Evolutionary conservation across 2,797 vertebrate species (phyloP).

Genomic region (Sebastes reedi): DNA sequence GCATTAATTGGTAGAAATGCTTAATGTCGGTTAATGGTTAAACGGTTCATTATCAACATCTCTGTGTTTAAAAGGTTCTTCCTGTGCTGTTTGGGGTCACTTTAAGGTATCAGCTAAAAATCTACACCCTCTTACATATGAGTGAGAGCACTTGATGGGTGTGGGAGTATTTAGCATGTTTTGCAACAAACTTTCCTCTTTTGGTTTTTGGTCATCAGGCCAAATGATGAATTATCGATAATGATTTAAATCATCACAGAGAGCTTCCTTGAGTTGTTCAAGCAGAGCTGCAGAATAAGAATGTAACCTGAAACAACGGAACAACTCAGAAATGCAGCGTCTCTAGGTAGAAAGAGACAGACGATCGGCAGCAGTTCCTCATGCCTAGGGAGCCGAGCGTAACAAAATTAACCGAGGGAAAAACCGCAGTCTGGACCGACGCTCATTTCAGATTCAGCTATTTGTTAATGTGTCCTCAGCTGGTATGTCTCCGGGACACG

Average conservation of each 20-base stretch:
- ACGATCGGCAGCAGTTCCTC: background rate
- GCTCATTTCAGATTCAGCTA: constrained; percentile 11
- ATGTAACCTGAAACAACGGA: background rate
- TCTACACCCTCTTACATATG: no score
- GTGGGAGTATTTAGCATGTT: no score
- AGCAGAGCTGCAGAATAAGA: background rate
- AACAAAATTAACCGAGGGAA: background rate
- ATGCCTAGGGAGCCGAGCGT: background rate
- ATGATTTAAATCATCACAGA: background rate
- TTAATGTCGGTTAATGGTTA: no score
- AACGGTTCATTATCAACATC: no score
- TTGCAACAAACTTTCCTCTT: no score
- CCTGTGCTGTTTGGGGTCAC: no score
- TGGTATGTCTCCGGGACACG: background rate
- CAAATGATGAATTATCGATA: background rate
- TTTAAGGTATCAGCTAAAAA: no score
- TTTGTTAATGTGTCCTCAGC: background rate
- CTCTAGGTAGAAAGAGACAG: background rate
- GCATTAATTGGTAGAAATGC: no score
- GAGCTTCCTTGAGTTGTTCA: background rate
- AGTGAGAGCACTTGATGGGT: no score
- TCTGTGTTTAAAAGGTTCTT: no score
- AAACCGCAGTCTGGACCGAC: background rate
- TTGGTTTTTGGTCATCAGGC: background rate
- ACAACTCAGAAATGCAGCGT: background rate